Base-by-base conservation (phyloP, 2,888 invertebrate species). In the Acleris sparsana region DNA sequence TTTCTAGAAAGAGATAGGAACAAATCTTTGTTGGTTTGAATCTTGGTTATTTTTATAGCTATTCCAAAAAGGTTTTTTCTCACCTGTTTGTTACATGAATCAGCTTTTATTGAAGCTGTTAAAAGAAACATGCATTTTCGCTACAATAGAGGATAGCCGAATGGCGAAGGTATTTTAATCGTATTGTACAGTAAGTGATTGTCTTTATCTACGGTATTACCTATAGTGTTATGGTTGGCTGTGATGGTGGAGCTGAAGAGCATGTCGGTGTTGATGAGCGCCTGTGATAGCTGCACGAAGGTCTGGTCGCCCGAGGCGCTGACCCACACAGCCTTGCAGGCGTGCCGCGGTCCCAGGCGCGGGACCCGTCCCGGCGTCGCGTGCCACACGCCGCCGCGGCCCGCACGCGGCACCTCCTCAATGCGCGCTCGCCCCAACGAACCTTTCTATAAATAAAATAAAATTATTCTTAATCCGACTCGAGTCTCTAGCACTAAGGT, bases 221-320 rank as follows among this genome's bases (percentile, higher is more conserved):
- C 93, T 75, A 98, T 97, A 63, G 95, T 96, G 76, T 95, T 95
- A 80, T 94, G 95, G 83, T 98, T 98, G 11, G 98, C 97, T 72
- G 98, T 96, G 52, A 99, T 96, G 63, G 97, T 97, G 29, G 98
- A 96, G 76, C 96, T 96, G 53, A 97, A 95, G 66, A 99, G 93
- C 78, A 97, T 97, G 72, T 97, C 96, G 0, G 97, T 96, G 84
- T 98, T 98, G 70, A 99, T 97, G n/a, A 98, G 93, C 2, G 96
- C 96, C 85, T 99, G 98, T 73, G 98, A 98, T 62, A 98, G 95
- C 85, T 97, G 97, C 57, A 99, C 94, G 82, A 97, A 98, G 1
- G 99, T 99, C 87, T 98, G 97, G 91, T 99, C 99, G 0, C 98
- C 98, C n/a, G 97, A 97, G 5, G 99, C 98, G 1, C 97, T 96